Evolutionary conservation across 2,113 vertebrate species (phyloP), one percentile per base, ranked within the genome.

Genomic region (Tretioscincus oriximinensis): DNA sequence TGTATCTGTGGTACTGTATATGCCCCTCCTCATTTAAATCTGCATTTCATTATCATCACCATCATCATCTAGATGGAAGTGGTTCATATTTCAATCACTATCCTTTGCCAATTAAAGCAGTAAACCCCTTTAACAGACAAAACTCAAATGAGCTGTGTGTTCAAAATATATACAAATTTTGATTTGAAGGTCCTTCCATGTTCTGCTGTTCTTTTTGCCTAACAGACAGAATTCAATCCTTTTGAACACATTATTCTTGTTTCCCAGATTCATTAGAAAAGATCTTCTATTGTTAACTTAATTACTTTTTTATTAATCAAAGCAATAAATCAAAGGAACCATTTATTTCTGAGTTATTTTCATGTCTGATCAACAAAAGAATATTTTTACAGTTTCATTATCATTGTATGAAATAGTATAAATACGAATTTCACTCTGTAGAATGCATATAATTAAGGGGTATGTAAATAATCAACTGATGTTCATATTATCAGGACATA

Each of bases 291-390:
- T 58, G 83, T 83, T 31, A 64, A 69, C 9, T 78, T 90, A 88
- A 87, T 86, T 88, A 67, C 65, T 83, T 81, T 41, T 84, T 80
- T 86, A 83, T 81, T 90, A 91, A 80, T 86, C 81, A 85, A 89
- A 85, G 21, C 35, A 78, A 70, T 86, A 80, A 20, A 88, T 81
- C 78, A 81, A 80, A 60, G 3, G 7, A 86, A 21, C 9, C 31
- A 81, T 86, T 87, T 84, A 28, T 81, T 86, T 81, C 7, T 31
- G 47, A 71, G 77, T 45, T 85, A 63, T 81, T 60, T 85, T 88
- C 22, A 66, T 84, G 69, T 87, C n/a, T 80, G 26, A 90, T 85
- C 78, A 83, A 71, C 73, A 73, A 18, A 83, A 84, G 51, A 73
- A 20, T 6, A 10, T 86, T 75, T 84, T 82, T 18, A 80, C 58